These are phyloP conservation scores for Standfussiana lucernea DNA, from an alignment of 2,888 invertebrate species.

Conservation along the genomic window DNA sequence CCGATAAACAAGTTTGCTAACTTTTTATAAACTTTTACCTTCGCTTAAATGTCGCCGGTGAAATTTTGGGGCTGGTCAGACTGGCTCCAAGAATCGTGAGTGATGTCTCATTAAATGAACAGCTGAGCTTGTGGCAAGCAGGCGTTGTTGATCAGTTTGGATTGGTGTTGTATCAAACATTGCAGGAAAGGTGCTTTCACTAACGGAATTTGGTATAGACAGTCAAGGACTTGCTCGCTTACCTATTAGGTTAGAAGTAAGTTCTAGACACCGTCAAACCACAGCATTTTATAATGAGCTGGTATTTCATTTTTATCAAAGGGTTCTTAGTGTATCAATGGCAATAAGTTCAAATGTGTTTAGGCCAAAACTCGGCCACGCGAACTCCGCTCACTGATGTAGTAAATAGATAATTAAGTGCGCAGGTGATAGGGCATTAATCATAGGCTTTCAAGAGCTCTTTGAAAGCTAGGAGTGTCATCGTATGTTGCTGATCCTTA, in stretches of 20 bases:
- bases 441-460: too few species aligned
- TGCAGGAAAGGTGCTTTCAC: background rate
- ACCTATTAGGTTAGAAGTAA: background rate
- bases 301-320: too few species aligned
- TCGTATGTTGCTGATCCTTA: background rate
- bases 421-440: too few species aligned
- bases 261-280: too few species aligned
- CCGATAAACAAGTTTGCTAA: slow-evolving; percentile 59
- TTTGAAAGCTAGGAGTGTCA: background rate
- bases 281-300: too few species aligned
- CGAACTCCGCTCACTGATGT: too few species aligned
- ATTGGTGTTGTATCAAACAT: background rate
- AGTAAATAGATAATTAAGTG: too few species aligned
- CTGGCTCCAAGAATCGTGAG: slow-evolving; percentile 33
- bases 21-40: slow-evolving; percentile 68
- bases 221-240: background rate
- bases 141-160: background rate
- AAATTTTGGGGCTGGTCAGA: slow-evolving; percentile 62
- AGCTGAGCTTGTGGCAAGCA: slow-evolving; percentile 16
- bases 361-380: too few species aligned
- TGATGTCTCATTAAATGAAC: slow-evolving; percentile 38
- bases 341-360: too few species aligned
- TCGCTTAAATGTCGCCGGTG: slow-evolving; percentile 65
- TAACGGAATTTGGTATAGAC: background rate
- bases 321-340: too few species aligned